Evolutionary conservation across 2,888 invertebrate species (phyloP), one percentile per base, ranked within the genome.

Genomic region (Halictus quadricinctus): DNA sequence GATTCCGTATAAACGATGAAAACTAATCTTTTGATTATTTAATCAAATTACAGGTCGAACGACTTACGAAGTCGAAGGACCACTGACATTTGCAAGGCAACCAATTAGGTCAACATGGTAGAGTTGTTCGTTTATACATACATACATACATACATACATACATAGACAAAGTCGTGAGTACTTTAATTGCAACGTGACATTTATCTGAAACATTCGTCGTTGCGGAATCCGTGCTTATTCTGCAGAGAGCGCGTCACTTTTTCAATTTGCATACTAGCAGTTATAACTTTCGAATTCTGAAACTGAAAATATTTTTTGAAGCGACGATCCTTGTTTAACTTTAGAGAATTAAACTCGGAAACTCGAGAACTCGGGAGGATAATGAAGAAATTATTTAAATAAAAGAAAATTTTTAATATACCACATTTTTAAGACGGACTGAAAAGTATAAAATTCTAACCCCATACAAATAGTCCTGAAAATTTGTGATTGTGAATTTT

Each of bases 61-160:
- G 64, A 88, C 73, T 86, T 70, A n/a, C 21, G 41, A 66, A 78
- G 75, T 72, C 77, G 85, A 75, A 58, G 76, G 70, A 72, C 70
- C 60, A 70, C 70, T 88, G 87, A 83, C 85, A 87, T 88, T 88
- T 88, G 73, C 74, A 78, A 18, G 58, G n/a, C 70, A n/a, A 84
- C 50, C 75, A 80, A 80, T 76, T 66, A 60, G 80, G 74, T 69
- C 54, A 66, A 21, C 48, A 13, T 3, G 29, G 54, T 54, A 54
- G 36, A 54, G 36, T 58, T 78, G 70, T 70, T 50, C 76, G 73
- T 77, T 79, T 54, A n/a, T n/a, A 54, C 54, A 3, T 54, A n/a
- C 8, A 54, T n/a, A 66, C 25, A 66, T 29, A 18, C 50, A 64
- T 48, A n/a, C 29, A 29, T n/a, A 66, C 25, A 66, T 29, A 18